Conservation (phyloP, 2,888 invertebrate genomes). For the Tachina grossa region DNA sequence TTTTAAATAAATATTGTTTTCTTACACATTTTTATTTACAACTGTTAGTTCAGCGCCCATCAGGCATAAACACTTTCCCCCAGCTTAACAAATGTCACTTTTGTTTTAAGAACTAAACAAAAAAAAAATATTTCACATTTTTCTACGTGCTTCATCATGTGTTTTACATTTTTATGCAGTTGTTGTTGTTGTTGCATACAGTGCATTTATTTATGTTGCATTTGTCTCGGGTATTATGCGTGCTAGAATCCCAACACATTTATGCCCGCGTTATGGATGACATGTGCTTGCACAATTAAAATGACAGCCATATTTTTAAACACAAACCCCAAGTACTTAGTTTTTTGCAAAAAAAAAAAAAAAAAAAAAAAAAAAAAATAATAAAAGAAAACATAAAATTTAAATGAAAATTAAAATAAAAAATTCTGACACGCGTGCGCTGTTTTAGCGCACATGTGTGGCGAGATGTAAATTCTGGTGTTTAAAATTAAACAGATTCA, state of each 20-base stretch:
- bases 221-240: conserved; percentile 33
- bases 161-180: conserved; percentile 42
- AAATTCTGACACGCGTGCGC: conserved; percentile 70
- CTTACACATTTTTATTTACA: conserved; percentile 26
- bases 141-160: conserved; percentile 14
- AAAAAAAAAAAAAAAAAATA: conserved; percentile 9
- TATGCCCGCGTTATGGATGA: conserved; percentile 50
- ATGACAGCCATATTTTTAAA: conserved; percentile 64
- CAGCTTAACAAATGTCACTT: conserved; percentile 61
- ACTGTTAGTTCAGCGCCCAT: conserved; percentile 37
- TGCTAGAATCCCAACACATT: conserved; percentile 54
- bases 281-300: conserved; percentile 68
- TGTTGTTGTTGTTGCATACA: background rate
- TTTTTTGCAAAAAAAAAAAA: conserved; percentile 26
- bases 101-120: conserved; percentile 14
- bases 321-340: conserved; percentile 23
- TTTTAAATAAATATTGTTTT: conserved; percentile 25
- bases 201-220: conserved; percentile 30
- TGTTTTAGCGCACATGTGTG: conserved; percentile 62
- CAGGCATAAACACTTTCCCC: conserved; percentile 37
- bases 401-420: conserved; percentile 32
- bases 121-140: conserved; percentile 42
- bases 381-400: no score
- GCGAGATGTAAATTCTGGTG: conserved; percentile 40
- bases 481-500: conserved; percentile 38